Base-by-base conservation (phyloP, 2,888 invertebrate species). In the Harpagoxenus sublaevis region DNA sequence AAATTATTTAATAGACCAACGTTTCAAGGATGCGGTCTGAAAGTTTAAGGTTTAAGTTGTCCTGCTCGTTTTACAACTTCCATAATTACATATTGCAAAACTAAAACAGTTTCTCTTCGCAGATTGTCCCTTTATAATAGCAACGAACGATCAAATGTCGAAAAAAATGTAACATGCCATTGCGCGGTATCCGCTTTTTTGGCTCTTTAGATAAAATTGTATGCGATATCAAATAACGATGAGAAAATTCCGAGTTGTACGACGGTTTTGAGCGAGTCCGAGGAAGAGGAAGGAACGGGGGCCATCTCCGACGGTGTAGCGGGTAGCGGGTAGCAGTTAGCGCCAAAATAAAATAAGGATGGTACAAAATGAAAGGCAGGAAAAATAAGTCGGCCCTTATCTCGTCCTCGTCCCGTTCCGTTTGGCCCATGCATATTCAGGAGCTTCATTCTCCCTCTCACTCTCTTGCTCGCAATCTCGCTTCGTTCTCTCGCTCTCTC, bases 361-460 rank as follows among this genome's bases (percentile, higher is more conserved):
- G 91, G 91, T 91, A 91, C 90, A 91, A 92, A 94, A 93, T 89
- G 93, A 93, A 92, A 93, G 93, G 92, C 93, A 93, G 93, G 93
- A 93, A 94, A 94, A 94, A 94, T 94, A 94, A 94, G 94, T 94
- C 93, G 94, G 90, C 93, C 93, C 94, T 95, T 94, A 94, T 94
- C 94, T 94, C 93, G 91, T 92, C 92, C 91, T 90, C 92, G 92
- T 92, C 92, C 92, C 92, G 92, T 93, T 92, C 92, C 93, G 93
- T 94, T 94, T 94, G 91, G 92, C 91, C 92, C 93, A 94, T 94
- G 94, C 94, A 94, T 95, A 94, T 95, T 95, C 94, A 95, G 89
- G 85, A 94, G 93, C 83, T 88, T 83, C 85, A 82, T 88, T 89
- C 89, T 88, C 84, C 74, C 85, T 86, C 71, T 86, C 75, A 39